These are phyloP conservation scores for Rotaria macrura DNA, from an alignment of 2,888 invertebrate species.

Conservation along the genomic window DNA sequence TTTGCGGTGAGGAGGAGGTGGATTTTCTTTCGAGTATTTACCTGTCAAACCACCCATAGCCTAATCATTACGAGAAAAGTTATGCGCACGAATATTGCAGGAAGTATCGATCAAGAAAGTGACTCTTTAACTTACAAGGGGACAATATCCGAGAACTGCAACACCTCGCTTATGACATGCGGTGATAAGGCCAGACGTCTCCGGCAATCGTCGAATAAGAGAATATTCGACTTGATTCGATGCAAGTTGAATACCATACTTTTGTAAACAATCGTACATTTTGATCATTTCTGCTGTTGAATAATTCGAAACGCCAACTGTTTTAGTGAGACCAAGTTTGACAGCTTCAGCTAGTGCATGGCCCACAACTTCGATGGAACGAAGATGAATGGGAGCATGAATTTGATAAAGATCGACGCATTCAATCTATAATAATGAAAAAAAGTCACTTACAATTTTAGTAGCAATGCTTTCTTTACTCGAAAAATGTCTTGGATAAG, in stretches of 20 bases:
- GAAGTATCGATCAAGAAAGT: no score
- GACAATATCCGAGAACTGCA: not conserved
- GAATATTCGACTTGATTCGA: conserved; percentile 19
- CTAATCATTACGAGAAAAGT: not conserved
- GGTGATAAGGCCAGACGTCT: not conserved
- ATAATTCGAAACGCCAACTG: not conserved
- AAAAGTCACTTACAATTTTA: no score
- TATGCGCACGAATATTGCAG: no score
- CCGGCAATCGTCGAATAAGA: not conserved
- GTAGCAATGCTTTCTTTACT: no score
- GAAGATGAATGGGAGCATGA: not conserved
- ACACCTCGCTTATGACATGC: not conserved
- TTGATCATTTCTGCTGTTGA: not conserved
- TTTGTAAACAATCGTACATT: conserved; percentile 18
- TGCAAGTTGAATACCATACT: conserved; percentile 12
- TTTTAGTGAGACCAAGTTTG: not conserved
- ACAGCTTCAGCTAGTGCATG: not conserved
- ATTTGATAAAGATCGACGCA: conserved; percentile 10
- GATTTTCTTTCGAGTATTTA: not conserved
- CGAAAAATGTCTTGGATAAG: no score
- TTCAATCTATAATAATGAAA: not conserved
- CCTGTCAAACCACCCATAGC: conserved; percentile 10
- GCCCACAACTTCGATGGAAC: conserved; percentile 6
- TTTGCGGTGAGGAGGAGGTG: not conserved
- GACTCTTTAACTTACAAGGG: not conserved